These are phyloP conservation scores for Tenualosa ilisha DNA, from an alignment of 2,797 vertebrate genomes.

Conservation along the genomic window DNA sequence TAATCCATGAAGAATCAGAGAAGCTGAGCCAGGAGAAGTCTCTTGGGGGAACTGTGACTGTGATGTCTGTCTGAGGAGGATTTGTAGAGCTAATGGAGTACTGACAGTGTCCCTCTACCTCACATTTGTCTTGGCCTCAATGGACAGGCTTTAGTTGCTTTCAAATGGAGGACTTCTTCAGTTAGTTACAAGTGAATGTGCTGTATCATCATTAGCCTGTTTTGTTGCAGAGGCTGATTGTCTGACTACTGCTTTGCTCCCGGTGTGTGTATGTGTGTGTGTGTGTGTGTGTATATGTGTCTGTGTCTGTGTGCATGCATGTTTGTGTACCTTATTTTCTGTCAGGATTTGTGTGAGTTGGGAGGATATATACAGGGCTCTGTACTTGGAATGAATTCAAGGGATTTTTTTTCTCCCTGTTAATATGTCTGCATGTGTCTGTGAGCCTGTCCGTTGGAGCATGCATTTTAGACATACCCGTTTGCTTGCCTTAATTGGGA, in stretches of 20 bases:
- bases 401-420: slow-evolving; percentile 1
- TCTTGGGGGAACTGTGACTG: not conserved
- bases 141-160: not conserved
- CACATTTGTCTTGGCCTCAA: not conserved
- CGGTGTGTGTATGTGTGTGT: not conserved
- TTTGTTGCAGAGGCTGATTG: not conserved
- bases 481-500: slow-evolving; percentile 5
- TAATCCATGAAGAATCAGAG: slow-evolving; percentile 13
- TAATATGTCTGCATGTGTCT: slow-evolving; percentile 16
- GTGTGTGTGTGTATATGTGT: slow-evolving; percentile 20
- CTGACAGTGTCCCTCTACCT: not conserved
- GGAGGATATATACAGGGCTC: slow-evolving; percentile 44
- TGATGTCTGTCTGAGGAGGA: not conserved
- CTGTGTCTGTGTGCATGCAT: slow-evolving; percentile 30
- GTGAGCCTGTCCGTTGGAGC: not conserved
- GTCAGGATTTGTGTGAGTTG: slow-evolving; percentile 64
- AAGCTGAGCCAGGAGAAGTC: not conserved
- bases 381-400: slow-evolving; percentile 12
- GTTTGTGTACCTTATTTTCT: slow-evolving; percentile 40
- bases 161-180: not conserved
- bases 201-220: not conserved
- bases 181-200: not conserved
- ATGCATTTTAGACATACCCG: not conserved
- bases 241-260: not conserved
- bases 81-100: slow-evolving; percentile 2